phyloP scores from a whole-genome alignment of 2,888 invertebrate species.

The Heteromyza rotundicornis region DNA sequence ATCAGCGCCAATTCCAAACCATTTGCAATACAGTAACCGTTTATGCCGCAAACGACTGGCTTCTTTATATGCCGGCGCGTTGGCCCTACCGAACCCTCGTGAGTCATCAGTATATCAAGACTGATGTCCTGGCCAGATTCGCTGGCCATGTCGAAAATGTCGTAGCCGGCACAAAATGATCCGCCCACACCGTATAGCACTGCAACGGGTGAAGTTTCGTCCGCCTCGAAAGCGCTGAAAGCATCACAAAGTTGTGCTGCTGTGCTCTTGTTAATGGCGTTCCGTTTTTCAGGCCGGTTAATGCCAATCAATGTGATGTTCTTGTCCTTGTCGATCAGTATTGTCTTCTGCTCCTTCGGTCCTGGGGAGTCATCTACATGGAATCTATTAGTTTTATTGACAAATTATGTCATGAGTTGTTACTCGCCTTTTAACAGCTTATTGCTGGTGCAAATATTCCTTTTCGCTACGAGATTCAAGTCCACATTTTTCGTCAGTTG shows the following conservation, averaged over 20 bases:
- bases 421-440: neutral
- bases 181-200: constrained; percentile 92
- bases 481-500: neutral
- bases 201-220: constrained; percentile 72
- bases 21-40: constrained; percentile 88
- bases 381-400: too few relatives aligned
- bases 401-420: too few relatives aligned
- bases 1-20: constrained; percentile 90
- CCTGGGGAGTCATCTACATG: too few relatives aligned
- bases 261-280: constrained; percentile 78
- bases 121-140: constrained; percentile 58
- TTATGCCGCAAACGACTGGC: constrained; percentile 87
- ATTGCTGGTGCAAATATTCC: neutral
- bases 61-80: constrained; percentile 77
- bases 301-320: constrained; percentile 82
- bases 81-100: constrained; percentile 68
- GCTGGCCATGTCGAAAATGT: constrained; percentile 76
- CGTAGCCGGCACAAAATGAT: constrained; percentile 91
- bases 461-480: neutral
- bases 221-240: constrained; percentile 80
- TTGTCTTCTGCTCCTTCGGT: constrained; percentile 17
- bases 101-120: constrained; percentile 49
- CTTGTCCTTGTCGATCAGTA: constrained; percentile 69
- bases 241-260: constrained; percentile 74
- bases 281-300: constrained; percentile 82